phyloP scores from a whole-genome alignment of 2,888 invertebrate genomes.

The Lamellibrachia satsuma region DNA sequence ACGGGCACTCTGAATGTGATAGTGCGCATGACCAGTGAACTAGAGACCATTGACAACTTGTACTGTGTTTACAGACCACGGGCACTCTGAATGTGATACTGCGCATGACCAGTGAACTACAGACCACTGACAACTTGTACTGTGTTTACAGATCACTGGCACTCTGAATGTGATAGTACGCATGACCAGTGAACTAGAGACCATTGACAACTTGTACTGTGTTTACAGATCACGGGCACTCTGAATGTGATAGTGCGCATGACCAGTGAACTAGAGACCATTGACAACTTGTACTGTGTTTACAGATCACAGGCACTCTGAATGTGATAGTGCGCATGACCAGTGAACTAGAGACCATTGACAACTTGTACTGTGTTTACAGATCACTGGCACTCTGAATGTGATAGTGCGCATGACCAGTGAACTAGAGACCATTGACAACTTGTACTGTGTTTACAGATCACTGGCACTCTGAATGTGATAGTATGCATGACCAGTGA shows the following conservation, averaged over 20 bases:
- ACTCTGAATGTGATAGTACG: constrained; percentile 94
- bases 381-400: constrained; percentile 94
- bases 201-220: constrained; percentile 70
- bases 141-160: constrained; percentile 80
- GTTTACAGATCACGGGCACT: constrained; percentile 84
- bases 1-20: constrained; percentile 96
- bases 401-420: constrained; percentile 96
- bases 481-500: constrained; percentile 94
- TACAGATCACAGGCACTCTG: constrained; percentile 88
- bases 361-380: background rate
- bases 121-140: constrained; percentile 70
- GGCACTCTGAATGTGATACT: constrained; percentile 96
- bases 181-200: constrained; percentile 95
- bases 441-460: constrained; percentile 68
- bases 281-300: constrained; percentile 61
- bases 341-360: constrained; percentile 87
- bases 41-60: constrained; percentile 81
- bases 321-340: constrained; percentile 97
- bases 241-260: constrained; percentile 95
- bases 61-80: constrained; percentile 75
- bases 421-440: constrained; percentile 88
- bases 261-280: constrained; percentile 95
- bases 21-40: constrained; percentile 93
- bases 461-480: constrained; percentile 95
- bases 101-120: constrained; percentile 93